Base-by-base conservation (phyloP, 2,888 invertebrate genomes). In the Melieria crassipennis region DNA sequence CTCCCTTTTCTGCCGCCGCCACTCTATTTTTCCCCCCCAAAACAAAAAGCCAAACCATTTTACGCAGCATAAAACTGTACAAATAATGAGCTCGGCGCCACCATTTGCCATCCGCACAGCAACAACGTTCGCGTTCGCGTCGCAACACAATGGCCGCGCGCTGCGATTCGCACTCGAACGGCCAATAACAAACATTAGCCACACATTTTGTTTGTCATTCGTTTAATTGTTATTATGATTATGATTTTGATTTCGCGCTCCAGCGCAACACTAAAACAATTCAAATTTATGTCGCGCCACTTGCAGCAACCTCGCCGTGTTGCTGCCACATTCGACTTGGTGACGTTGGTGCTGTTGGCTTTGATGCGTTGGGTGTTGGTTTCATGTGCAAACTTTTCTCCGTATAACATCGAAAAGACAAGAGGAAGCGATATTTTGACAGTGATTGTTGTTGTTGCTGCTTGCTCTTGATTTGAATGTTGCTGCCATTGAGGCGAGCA, bases 151-250 rank as follows among this genome's bases (percentile, higher is more conserved):
- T 30, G 30, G 30, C 30, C 30, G 30, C 30, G 30, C 30, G 30
- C 30, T 30, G 30, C 30, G 30, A 30, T 30, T 30, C 30, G 30
- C 30, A 30, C 30, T 9, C 52, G 7, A 52, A 11, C 47, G 13
- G 13, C 43, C 58, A 52, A 68, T 63, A 73, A 73, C 70, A 72
- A 70, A 74, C 73, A 76, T 76, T 75, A 75, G 73, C 61, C 69
- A 60, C 73, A 71, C 71, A 76, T 75, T 75, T 73, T 67, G 71
- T 69, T 72, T 69, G 74, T 74, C 74, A 74, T 75, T 75, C 67
- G 55, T 61, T 71, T 76, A 75, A 75, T 75, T 74, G 71, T 75
- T 74, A 74, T 74, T 67, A 74, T 75, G 75, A 73, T 75, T 73
- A 75, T 70, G 67, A 60, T 66, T 70, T 69, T 71, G 70, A 62